A percentile compares a stretch with the other conserved stretches of the same genome.
Conservation (phyloP, 1,140 invertebrate genomes). For the Hydropsyche tenuis region DNA sequence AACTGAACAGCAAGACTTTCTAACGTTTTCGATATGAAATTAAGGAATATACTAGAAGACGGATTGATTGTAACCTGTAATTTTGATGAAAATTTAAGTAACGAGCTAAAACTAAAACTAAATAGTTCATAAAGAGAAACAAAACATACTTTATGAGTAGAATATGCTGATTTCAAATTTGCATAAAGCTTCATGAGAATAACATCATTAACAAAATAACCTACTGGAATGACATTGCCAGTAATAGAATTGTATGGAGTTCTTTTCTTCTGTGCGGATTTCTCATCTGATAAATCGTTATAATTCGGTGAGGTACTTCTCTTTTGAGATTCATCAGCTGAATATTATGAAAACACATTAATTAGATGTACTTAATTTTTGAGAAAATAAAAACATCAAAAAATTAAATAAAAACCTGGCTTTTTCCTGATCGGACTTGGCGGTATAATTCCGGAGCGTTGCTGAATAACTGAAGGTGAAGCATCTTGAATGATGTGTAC, state of each 20-base stretch:
- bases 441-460: conserved; percentile 64
- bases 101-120: too few species aligned
- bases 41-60: conserved; percentile 74
- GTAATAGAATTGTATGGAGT: conserved; percentile 46
- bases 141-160: conserved; percentile 75
- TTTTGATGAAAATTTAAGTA: conserved; percentile 29
- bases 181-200: conserved; percentile 83
- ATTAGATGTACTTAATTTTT: too few species aligned
- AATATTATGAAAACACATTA: conserved; percentile 11
- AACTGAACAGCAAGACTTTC: conserved; percentile 76
- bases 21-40: conserved; percentile 71
- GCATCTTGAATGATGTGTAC: conserved; percentile 79
- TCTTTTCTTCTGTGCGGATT: conserved; percentile 55
- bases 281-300: conserved; percentile 52
- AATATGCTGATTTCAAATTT: conserved; percentile 74
- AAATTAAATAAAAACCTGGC: conserved; percentile 46
- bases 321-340: conserved; percentile 28
- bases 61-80: conserved; percentile 75
- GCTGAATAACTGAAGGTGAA: conserved; percentile 66
- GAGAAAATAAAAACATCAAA: too few species aligned
- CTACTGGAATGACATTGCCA: conserved; percentile 60
- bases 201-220: conserved; percentile 70
- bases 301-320: conserved; percentile 35
- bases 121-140: conserved; percentile 26
- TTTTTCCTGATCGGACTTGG: conserved; percentile 61